These are phyloP conservation scores for Pantherophis alleghaniensis DNA, from an alignment of 2,797 vertebrate genomes.

Conservation along the genomic window DNA sequence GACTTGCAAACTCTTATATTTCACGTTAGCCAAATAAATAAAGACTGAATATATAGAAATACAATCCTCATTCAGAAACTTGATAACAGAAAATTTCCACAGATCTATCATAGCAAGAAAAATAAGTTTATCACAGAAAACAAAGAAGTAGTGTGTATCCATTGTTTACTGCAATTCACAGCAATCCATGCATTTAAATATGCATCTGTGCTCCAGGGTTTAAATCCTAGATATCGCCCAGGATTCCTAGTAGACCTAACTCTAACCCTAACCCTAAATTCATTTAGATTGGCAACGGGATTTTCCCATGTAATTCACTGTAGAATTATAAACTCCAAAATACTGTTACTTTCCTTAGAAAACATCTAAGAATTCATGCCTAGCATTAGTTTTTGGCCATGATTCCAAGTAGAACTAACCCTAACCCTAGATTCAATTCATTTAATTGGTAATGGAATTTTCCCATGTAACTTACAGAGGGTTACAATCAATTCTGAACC, in stretches of 20 bases:
- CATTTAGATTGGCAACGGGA: too few relatives aligned
- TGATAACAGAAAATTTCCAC: neutral
- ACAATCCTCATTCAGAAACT: neutral
- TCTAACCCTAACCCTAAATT: too few relatives aligned
- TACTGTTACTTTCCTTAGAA: neutral
- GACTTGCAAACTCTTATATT: neutral
- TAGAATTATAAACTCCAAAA: neutral
- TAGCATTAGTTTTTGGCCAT: too few relatives aligned
- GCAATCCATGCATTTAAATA: neutral
- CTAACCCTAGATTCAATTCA: too few relatives aligned
- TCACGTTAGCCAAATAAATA: neutral
- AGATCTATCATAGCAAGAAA: neutral
- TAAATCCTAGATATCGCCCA: neutral
- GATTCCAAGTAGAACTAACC: too few relatives aligned
- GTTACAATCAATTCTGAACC: neutral
- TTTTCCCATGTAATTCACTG: neutral
- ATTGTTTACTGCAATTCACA: neutral
- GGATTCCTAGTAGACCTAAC: too few relatives aligned
- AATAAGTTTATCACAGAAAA: neutral
- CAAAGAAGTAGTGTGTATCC: neutral
- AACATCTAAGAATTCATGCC: too few relatives aligned
- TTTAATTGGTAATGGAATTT: too few relatives aligned
- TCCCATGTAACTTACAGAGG: neutral
- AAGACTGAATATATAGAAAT: neutral
- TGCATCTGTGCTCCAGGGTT: neutral